A percentile compares a stretch with the other conserved stretches of the same genome.
Conservation (phyloP, 2,113 vertebrate species). For the Oenanthe oenanthe region DNA sequence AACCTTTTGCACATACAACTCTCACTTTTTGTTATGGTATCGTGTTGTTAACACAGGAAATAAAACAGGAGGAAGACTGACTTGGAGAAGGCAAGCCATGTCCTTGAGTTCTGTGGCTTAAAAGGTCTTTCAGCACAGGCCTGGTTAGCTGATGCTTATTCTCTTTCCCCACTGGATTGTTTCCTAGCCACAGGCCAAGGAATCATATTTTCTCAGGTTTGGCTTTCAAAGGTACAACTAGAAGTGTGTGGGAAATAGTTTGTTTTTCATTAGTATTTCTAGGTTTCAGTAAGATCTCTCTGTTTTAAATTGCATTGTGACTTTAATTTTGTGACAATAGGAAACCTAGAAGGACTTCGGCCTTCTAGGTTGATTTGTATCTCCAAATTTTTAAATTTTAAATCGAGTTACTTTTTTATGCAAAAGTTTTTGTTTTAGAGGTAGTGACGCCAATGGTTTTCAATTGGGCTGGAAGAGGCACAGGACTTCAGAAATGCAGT, state of each 20-base stretch:
- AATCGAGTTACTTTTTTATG: neutral
- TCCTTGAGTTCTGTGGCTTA: neutral
- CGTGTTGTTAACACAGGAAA: neutral
- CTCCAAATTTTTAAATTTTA: neutral
- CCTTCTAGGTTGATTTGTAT: neutral
- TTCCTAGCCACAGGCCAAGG: neutral
- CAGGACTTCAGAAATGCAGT: neutral
- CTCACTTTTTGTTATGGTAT: neutral
- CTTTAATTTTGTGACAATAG: neutral
- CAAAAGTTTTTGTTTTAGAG: neutral
- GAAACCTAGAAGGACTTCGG: neutral
- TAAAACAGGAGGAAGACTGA: neutral
- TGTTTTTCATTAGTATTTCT: neutral
- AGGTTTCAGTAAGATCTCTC: neutral
- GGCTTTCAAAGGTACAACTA: neutral
- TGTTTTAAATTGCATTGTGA: neutral
- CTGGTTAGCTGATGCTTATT: neutral
- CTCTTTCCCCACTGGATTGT: neutral
- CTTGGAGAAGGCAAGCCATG: neutral
- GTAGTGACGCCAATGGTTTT: neutral
- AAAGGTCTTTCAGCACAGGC: neutral
- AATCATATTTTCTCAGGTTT: neutral
- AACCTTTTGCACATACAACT: neutral
- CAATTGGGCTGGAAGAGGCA: neutral
- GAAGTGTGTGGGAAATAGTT: neutral